Conservation (phyloP, 2,888 invertebrate genomes). For the Microctonus brassicae region DNA sequence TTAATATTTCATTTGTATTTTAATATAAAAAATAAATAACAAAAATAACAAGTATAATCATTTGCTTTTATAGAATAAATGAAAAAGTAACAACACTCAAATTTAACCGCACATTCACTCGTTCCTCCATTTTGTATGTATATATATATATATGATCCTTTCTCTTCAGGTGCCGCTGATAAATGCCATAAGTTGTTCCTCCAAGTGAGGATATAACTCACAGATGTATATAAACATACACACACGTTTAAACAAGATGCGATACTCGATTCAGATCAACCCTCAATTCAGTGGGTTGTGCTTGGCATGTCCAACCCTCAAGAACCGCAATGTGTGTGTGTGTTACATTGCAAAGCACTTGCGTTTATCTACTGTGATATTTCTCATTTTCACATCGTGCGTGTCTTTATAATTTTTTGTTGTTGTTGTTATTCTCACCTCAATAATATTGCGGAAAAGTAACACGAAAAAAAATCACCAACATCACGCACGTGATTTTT, state of each 20-base stretch:
- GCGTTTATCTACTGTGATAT: conserved; percentile 11
- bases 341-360: background rate
- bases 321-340: conserved; percentile 23
- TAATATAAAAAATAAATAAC: too few species aligned
- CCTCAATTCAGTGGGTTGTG: conserved; percentile 25
- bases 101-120: conserved; percentile 6
- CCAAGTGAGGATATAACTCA: conserved; percentile 52
- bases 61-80: conserved; percentile 9
- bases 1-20: too few species aligned
- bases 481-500: background rate
- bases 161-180: conserved; percentile 47
- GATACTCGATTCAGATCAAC: conserved; percentile 18
- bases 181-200: conserved; percentile 53
- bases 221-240: background rate
- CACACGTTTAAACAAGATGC: conserved; percentile 1
- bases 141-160: too few species aligned
- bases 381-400: background rate
- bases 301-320: conserved; percentile 26
- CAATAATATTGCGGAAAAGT: background rate
- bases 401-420: background rate
- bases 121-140: conserved; percentile 12
- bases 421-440: background rate
- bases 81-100: conserved; percentile 19
- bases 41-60: conserved; percentile 19
- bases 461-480: background rate